These are phyloP conservation scores for Pygoscelis antarcticus DNA, from an alignment of 2,113 vertebrate species.

Conservation along the genomic window DNA sequence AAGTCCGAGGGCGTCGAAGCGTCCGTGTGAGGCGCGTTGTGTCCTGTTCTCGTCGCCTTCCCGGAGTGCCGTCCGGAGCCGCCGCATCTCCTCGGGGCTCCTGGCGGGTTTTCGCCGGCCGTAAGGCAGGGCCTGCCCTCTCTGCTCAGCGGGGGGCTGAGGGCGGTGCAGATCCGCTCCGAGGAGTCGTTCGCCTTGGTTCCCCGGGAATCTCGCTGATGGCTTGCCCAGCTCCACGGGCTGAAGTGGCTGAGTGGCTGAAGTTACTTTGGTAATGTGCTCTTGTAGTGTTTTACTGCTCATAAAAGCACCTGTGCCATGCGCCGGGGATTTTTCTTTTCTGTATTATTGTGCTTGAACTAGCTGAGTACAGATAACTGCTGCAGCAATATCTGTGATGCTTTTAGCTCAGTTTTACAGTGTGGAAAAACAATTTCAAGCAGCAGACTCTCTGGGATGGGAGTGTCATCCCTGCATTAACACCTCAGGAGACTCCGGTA, in stretches of 20 bases:
- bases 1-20: neutral
- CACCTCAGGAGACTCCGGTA: too few relatives aligned
- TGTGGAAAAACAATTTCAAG: neutral
- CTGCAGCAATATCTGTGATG: neutral
- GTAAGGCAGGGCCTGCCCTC: too few relatives aligned
- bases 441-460: neutral
- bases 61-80: too few relatives aligned
- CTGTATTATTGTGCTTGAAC: accelerated
- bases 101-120: accelerated
- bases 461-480: neutral
- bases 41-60: too few relatives aligned
- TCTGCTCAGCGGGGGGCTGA: neutral
- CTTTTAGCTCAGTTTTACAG: neutral
- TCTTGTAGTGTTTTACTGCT: neutral
- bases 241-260: neutral
- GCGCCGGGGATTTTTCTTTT: neutral
- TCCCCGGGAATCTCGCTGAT: accelerated
- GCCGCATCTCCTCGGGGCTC: neutral
- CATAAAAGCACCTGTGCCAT: accelerated
- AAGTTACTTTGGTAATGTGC: neutral
- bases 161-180: neutral
- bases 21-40: neutral
- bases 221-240: neutral
- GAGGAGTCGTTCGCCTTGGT: neutral
- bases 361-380: too few relatives aligned